phyloP scores from a whole-genome alignment of 2,888 invertebrate species.

The Pilophorus perplexus region DNA sequence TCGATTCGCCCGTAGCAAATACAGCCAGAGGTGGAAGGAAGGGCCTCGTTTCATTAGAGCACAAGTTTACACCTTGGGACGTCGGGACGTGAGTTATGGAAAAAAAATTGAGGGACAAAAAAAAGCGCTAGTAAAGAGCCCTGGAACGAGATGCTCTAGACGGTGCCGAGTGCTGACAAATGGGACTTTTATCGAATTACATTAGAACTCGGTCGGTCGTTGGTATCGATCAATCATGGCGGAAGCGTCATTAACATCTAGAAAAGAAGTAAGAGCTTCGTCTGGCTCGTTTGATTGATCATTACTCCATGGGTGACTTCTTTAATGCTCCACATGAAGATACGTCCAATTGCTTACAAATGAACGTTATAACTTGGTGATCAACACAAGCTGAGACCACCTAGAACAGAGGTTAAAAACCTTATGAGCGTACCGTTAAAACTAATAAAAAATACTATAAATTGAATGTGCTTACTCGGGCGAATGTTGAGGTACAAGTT shows the following conservation, averaged over 20 bases:
- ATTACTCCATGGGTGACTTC: too few species aligned
- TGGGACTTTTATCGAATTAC: slow-evolving; percentile 35
- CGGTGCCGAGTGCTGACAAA: slow-evolving; percentile 21
- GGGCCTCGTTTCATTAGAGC: slow-evolving; percentile 13
- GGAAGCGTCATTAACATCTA: slow-evolving; percentile 4
- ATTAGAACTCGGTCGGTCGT: slow-evolving; percentile 19
- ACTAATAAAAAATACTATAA: too few species aligned
- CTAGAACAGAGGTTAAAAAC: too few species aligned
- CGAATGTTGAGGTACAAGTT: too few species aligned
- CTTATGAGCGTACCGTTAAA: too few species aligned
- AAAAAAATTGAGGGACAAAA: slow-evolving; percentile 1
- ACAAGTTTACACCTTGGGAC: slow-evolving; percentile 21
- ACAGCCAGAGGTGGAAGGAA: slow-evolving; percentile 2
- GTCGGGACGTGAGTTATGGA: slow-evolving; percentile 22
- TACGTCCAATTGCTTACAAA: too few species aligned
- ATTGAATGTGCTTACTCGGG: too few species aligned
- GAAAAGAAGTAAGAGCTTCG: not conserved
- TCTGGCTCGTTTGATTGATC: not conserved
- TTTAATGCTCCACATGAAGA: too few species aligned
- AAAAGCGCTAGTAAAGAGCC: not conserved
- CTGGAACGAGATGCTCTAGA: too few species aligned
- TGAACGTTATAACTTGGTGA: too few species aligned
- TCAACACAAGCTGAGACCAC: too few species aligned
- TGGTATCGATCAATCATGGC: slow-evolving; percentile 22
- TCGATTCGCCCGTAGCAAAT: slow-evolving; percentile 25